phyloP scores from a whole-genome alignment of 2,888 invertebrate genomes.

The Cephus runcator region DNA sequence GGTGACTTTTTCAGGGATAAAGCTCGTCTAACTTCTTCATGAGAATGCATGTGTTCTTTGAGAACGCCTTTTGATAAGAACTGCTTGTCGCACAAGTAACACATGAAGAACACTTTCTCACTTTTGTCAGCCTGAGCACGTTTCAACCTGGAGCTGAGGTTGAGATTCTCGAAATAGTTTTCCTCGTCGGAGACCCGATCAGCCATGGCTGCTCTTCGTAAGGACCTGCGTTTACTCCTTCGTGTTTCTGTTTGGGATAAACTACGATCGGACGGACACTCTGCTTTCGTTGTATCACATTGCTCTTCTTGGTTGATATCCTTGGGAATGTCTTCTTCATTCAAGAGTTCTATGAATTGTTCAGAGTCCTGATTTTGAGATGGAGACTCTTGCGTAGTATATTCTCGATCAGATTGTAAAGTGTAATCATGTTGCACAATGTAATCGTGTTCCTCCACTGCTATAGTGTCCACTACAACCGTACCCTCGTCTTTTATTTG shows the following conservation, averaged over 20 bases:
- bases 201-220: conserved; percentile 24
- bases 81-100: conserved; percentile 60
- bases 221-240: conserved; percentile 46
- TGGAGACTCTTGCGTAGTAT: conserved; percentile 26
- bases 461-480: conserved; percentile 32
- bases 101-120: conserved; percentile 55
- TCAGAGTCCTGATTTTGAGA: conserved; percentile 13
- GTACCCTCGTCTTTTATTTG: conserved; percentile 20
- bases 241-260: conserved; percentile 37
- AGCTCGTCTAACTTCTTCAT: conserved; percentile 56
- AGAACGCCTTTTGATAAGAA: conserved; percentile 57
- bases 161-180: conserved; percentile 61
- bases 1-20: conserved; percentile 41
- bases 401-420: conserved; percentile 27
- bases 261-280: conserved; percentile 8
- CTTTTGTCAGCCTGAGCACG: conserved; percentile 45
- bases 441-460: conserved; percentile 48
- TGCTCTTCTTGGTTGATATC: conserved; percentile 7
- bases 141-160: conserved; percentile 57
- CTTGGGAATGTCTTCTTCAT: not conserved
- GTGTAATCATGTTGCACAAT: conserved; percentile 45
- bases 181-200: conserved; percentile 52
- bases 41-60: conserved; percentile 62
- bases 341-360: not conserved
- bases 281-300: conserved; percentile 4